phyloP scores from a whole-genome alignment of 2,797 vertebrate species.

The Pipistrellus nathusii region DNA sequence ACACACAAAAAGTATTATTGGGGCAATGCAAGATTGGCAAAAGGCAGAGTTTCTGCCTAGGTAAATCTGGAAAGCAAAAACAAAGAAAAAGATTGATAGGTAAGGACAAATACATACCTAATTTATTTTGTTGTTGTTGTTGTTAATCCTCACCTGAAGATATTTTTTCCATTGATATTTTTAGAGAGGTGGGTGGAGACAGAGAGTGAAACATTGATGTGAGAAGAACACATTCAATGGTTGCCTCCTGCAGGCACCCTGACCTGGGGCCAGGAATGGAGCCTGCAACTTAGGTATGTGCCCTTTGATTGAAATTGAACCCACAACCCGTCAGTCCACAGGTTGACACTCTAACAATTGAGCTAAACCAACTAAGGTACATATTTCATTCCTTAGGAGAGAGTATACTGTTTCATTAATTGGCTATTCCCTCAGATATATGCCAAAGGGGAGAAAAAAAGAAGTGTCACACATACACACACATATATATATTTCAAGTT shows the following conservation, averaged over 20 bases:
- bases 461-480: background rate
- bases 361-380: no score
- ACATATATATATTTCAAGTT: conserved; percentile 8
- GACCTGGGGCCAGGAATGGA: no score
- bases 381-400: conserved; percentile 10
- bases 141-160: no score
- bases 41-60: background rate
- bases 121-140: background rate
- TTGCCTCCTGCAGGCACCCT: no score
- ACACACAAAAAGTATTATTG: background rate
- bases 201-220: no score
- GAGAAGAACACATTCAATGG: no score
- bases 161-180: no score
- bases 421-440: background rate
- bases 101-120: background rate
- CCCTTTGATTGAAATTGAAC: no score
- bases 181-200: no score
- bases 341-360: no score
- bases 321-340: no score
- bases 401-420: background rate
- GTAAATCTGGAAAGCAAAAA: background rate
- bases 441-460: conserved; percentile 38
- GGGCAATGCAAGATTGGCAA: background rate
- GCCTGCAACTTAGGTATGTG: no score
- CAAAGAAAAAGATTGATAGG: background rate